phyloP scores from a whole-genome alignment of 2,797 vertebrate species.

The Nothura maculosa region DNA sequence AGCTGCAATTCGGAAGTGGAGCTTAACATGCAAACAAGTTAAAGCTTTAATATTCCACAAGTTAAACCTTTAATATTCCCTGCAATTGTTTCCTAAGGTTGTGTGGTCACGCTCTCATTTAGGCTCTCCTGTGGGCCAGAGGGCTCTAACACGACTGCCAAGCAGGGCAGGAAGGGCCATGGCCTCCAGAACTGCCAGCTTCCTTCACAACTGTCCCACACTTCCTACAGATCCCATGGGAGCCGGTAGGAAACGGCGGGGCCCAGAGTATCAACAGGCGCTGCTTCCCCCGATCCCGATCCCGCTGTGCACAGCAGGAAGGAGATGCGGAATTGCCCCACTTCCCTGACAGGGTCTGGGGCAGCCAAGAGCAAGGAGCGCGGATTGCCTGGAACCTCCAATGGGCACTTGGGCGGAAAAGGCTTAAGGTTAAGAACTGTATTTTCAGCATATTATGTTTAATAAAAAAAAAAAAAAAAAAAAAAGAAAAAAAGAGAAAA shows the following conservation, averaged over 20 bases:
- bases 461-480: not conserved
- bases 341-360: not conserved
- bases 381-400: not conserved
- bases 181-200: not conserved
- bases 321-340: not conserved
- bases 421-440: not conserved
- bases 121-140: not conserved
- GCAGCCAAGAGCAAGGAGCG: not conserved
- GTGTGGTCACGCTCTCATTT: not conserved
- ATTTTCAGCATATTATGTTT: fast-evolving
- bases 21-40: not conserved
- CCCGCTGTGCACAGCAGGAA: not conserved
- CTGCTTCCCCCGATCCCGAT: not conserved
- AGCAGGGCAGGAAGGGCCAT: not conserved
- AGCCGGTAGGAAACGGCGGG: not conserved
- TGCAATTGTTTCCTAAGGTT: not conserved
- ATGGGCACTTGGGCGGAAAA: not conserved
- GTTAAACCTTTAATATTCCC: not conserved
- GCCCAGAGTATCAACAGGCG: not conserved
- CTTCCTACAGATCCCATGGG: not conserved
- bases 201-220: not conserved
- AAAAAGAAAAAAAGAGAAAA: not conserved
- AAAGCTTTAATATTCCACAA: not conserved
- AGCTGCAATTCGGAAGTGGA: not conserved
- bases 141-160: not conserved